Base-by-base conservation (phyloP, 2,797 vertebrate species). In the Spatula clypeata region DNA sequence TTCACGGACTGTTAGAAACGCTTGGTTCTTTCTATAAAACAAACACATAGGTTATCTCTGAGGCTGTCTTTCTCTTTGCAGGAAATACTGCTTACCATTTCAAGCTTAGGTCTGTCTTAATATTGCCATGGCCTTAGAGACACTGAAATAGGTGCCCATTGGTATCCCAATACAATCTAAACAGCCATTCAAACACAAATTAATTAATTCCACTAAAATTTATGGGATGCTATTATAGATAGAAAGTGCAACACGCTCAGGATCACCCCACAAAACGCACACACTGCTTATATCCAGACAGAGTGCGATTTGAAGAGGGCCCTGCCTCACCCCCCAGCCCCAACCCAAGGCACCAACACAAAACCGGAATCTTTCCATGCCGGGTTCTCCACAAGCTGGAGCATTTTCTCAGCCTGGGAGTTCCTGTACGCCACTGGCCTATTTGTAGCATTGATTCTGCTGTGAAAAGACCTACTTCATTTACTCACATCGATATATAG, bases 1-100 rank as follows among this genome's bases (percentile, higher is more conserved):
- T 95, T 75, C 85, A 90, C 84, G 67, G 75, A 84, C 83, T 81
- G 61, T 90, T 90, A 91, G 66, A 95, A 90, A 62, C 67, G 31
- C 23, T 82, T 89, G 92, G 69, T 67, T 80, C 72, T 61, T 80
- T 58, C 88, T 74, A 20, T 86, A 81, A 92, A 84, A 83, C 49
- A 80, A 81, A 69, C 73, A 74, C 45, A 86, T 80, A 69, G 32
- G 79, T 96, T 79, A 72, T 24, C 31, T 58, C 40, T 0, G 2
- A 82, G 72, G 72, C 36, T 9, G 3, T 36, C 55, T 71, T 44
- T 77, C 69, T 94, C 80, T 70, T 77, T 66, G 55, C 72, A 85
- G 82, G 69, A 89, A 89, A 71, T 53, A 61, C 26, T 51, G 40
- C 31, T 65, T n/a, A 42, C 23, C 76, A 44, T 58, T 86, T 69